Evolutionary conservation across 2,113 vertebrate genomes (phyloP).

Genomic region (Macrotus californicus): DNA sequence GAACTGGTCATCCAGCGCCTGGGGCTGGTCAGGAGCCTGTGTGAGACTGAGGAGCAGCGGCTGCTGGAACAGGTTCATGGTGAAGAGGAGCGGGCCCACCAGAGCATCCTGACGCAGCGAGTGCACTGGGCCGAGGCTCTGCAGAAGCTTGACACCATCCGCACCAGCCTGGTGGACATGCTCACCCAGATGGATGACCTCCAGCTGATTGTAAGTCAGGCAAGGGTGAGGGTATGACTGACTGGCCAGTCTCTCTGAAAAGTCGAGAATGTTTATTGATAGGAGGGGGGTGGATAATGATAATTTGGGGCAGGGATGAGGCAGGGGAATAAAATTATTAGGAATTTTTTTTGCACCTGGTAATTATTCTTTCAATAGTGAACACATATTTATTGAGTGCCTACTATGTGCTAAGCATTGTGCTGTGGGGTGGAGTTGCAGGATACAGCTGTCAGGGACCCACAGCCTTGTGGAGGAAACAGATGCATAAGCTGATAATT

Average conservation of each 20-base stretch:
- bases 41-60: conserved; percentile 92
- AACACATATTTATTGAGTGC: neutral
- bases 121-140: conserved; percentile 89
- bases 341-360: neutral
- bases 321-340: neutral
- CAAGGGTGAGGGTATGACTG: neutral
- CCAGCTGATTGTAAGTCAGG: conserved; percentile 86
- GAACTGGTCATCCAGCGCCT: conserved; percentile 88
- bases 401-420: neutral
- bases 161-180: conserved; percentile 86
- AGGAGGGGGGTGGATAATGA: neutral
- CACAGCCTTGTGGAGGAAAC: neutral
- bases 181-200: conserved; percentile 87
- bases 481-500: neutral
- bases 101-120: conserved; percentile 92
- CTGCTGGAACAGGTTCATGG: conserved; percentile 88
- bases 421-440: neutral
- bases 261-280: neutral
- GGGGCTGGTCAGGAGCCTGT: conserved; percentile 80
- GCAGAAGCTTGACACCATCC: conserved; percentile 83
- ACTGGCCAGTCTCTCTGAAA: neutral
- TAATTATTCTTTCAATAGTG: neutral
- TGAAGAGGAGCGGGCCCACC: conserved; percentile 91
- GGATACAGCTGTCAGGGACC: neutral
- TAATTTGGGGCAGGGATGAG: neutral